phyloP scores from a whole-genome alignment of 2,888 invertebrate genomes.

The Trimorus sp. region DNA sequence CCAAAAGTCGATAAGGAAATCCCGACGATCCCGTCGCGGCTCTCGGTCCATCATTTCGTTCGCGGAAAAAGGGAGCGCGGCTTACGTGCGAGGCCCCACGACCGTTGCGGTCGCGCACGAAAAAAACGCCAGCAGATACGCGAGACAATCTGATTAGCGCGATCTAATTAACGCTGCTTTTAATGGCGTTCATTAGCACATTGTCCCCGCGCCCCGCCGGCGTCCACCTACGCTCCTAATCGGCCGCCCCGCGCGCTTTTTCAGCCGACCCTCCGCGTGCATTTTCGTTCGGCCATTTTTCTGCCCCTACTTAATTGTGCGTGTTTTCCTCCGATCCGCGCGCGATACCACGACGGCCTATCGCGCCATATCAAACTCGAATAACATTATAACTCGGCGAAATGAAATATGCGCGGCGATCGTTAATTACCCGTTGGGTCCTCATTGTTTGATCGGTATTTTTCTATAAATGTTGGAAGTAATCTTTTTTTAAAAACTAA shows the following conservation, averaged over 20 bases:
- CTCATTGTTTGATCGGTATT: no score
- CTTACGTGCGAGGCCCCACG: constrained; percentile 71
- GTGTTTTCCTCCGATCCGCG: constrained; percentile 38
- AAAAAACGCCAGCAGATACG: constrained; percentile 75
- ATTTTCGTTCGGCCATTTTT: constrained; percentile 44
- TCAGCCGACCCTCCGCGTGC: constrained; percentile 41
- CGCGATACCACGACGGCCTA: neutral
- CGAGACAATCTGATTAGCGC: constrained; percentile 81
- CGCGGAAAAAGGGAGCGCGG: constrained; percentile 42
- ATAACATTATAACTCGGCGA: no score
- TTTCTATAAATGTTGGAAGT: no score
- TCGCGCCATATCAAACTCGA: no score
- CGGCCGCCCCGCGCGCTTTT: constrained; percentile 34
- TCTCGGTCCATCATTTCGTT: constrained; percentile 53
- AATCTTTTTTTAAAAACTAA: no score
- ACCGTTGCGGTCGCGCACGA: constrained; percentile 72
- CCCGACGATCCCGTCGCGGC: constrained; percentile 6
- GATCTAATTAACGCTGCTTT: constrained; percentile 82
- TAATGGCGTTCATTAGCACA: constrained; percentile 82
- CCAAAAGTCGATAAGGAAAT: constrained; percentile 6
- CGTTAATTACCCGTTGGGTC: no score
- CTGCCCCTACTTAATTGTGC: constrained; percentile 53
- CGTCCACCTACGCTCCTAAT: constrained; percentile 58
- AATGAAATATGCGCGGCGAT: no score
- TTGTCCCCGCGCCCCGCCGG: constrained; percentile 70